Percentiles rank a stretch among this genome's conserved stretches.
These are phyloP conservation scores for Anguilla anguilla DNA, from an alignment of 2,797 vertebrate genomes.

Conservation along the genomic window DNA sequence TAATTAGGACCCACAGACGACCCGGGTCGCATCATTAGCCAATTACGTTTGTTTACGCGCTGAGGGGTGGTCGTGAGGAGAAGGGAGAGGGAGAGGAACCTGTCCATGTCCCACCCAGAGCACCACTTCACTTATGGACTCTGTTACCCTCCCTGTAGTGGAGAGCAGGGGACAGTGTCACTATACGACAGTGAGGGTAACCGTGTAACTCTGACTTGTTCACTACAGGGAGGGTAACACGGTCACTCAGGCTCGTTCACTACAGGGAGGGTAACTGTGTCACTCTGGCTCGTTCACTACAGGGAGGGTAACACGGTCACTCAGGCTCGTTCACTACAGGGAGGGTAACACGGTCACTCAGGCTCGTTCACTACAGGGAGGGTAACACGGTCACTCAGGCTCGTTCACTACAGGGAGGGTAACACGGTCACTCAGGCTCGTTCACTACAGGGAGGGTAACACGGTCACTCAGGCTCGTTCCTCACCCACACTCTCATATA, in stretches of 20 bases:
- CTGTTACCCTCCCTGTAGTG: slow-evolving; percentile 59
- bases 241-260: too few relatives aligned
- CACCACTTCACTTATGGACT: slow-evolving; percentile 54
- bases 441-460: slow-evolving; percentile 13
- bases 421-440: neutral
- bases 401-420: neutral
- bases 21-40: slow-evolving; percentile 74
- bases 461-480: neutral
- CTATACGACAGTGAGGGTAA: slow-evolving; percentile 16
- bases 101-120: slow-evolving; percentile 23
- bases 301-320: too few relatives aligned
- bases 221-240: slow-evolving; percentile 12
- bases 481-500: neutral
- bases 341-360: too few relatives aligned
- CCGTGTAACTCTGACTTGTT: neutral
- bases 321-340: too few relatives aligned
- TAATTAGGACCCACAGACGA: slow-evolving; percentile 77
- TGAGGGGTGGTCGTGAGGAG: slow-evolving; percentile 48
- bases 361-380: too few relatives aligned
- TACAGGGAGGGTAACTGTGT: slow-evolving; percentile 14
- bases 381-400: too few relatives aligned
- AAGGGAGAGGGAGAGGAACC: slow-evolving; percentile 23
- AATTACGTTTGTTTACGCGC: slow-evolving; percentile 80
- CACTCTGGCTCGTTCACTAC: neutral
- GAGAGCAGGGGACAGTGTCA: too few relatives aligned